These are phyloP conservation scores for Oscheius sp. DNA, from an alignment of 2,888 invertebrate species.

Conservation along the genomic window DNA sequence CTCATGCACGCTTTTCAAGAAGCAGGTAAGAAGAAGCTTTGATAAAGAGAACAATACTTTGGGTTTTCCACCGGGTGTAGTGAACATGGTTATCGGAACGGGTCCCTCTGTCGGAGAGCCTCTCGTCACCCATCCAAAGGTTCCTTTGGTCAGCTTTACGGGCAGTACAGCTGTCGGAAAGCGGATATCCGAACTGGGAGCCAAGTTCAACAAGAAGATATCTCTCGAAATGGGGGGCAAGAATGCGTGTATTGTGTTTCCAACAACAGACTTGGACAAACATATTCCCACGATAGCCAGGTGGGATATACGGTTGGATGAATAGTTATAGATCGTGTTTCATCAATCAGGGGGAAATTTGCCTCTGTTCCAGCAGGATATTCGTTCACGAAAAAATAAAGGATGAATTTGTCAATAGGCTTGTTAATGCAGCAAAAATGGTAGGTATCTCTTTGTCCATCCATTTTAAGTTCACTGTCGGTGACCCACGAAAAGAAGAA, in stretches of 20 bases:
- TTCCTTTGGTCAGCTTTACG: conserved; percentile 75
- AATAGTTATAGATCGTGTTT: conserved; percentile 75
- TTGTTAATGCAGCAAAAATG: conserved; percentile 61
- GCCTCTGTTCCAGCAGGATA: conserved; percentile 75
- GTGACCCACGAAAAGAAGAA: conserved; percentile 53
- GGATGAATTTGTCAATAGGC: conserved; percentile 72
- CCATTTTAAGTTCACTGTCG: conserved; percentile 49
- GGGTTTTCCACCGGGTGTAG: conserved; percentile 75
- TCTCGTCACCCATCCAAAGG: conserved; percentile 74
- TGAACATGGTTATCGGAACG: conserved; percentile 75
- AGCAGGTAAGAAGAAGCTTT: conserved; percentile 71
- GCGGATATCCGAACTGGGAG: conserved; percentile 57
- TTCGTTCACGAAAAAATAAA: conserved; percentile 74
- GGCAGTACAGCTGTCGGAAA: conserved; percentile 71
- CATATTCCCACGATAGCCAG: conserved; percentile 71
- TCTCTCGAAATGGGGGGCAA: conserved; percentile 76
- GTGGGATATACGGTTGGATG: too few relatives aligned
- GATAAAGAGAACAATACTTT: neutral
- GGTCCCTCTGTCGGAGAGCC: conserved; percentile 74
- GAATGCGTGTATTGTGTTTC: conserved; percentile 75
- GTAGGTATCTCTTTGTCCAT: conserved; percentile 35
- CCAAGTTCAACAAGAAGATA: conserved; percentile 74
- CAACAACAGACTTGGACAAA: conserved; percentile 73
- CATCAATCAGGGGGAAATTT: conserved; percentile 76
- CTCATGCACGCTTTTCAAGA: conserved; percentile 73